Evolutionary conservation across 2,797 vertebrate species (phyloP), one percentile per base, ranked within the genome.

Genomic region (Lepus townsendii): DNA sequence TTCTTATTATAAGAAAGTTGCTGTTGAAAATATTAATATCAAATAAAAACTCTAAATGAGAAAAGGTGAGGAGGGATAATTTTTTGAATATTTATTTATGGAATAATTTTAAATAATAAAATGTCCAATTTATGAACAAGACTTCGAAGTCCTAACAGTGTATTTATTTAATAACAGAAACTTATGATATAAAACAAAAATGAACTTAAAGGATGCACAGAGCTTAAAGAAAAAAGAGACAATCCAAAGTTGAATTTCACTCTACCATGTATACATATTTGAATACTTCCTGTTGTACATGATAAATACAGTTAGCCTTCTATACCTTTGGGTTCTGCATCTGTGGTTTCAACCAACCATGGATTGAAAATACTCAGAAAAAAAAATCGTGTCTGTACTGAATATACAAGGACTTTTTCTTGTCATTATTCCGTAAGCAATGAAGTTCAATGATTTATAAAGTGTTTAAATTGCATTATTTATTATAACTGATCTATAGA

Each of bases 31-130:
- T 78, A 30, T 90, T 60, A 66, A 30, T n/a, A 75, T 68, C 26
- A 92, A 80, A 47, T 57, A 77, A 92, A 60, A 63, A 73, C 72
- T 90, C 26, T 35, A 75, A 85, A 60, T 12, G 19, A 57, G 35
- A 7, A 73, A 13, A 11, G 16, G 73, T 73, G 42, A 57, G 50
- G 80, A 65, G 12, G 17, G 32, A 26, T 4, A 72, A 0, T 73
- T 85, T 94, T 66, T 42, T 47, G 42, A 9, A 47, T 47, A 47
- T 47, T 47, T 47, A 47, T 47, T 47, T 47, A 47, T 47, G 12
- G 17, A 27, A n/a, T 4, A 79, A 0, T 76, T 86, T 93, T 75
- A 50, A 95, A 20, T n/a, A 63, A 47, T 66, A 60, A 80, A 38
- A 32, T 30, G 5, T 50, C 90, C 42, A 90, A 65, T 94, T 94